Conservation (phyloP, 1,140 invertebrate species). For the Berghia stephanieae region DNA sequence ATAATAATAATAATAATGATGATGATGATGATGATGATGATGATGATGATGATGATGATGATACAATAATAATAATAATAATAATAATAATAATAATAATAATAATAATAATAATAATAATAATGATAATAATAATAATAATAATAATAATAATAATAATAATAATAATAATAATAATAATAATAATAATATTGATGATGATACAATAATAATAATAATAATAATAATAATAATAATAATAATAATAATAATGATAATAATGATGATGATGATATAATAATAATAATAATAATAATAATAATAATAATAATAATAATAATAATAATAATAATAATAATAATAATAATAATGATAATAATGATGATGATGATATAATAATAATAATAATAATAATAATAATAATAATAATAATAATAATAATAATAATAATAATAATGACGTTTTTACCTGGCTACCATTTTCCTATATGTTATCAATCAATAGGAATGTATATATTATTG, state of each 20-base stretch:
- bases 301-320: background rate
- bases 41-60: background rate
- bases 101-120: conserved; percentile 17
- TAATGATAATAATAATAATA: background rate
- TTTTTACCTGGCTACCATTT: background rate
- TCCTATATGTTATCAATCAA: background rate
- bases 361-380: background rate
- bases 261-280: background rate
- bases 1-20: background rate
- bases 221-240: background rate
- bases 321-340: background rate
- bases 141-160: too few species aligned
- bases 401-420: background rate
- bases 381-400: background rate
- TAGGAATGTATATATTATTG: background rate
- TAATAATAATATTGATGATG: too few species aligned
- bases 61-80: too few species aligned
- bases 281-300: background rate
- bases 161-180: too few species aligned
- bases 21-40: background rate
- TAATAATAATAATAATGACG: background rate
- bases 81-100: background rate
- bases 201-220: background rate
- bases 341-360: background rate
- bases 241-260: background rate